phyloP scores from a whole-genome alignment of 1,140 invertebrate genomes.

The Colletes latitarsis region DNA sequence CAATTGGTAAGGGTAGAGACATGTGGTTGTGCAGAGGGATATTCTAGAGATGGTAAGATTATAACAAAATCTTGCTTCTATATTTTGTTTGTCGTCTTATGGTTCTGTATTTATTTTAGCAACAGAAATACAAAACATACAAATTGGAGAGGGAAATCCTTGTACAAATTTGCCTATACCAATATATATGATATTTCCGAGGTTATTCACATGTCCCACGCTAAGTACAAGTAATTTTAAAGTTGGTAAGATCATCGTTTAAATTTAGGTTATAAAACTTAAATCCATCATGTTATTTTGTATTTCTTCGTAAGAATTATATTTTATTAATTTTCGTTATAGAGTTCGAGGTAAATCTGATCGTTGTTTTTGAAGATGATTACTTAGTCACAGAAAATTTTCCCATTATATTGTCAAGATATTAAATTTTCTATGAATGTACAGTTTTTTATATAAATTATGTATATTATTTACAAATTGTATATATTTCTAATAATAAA shows the following conservation, averaged over 20 bases:
- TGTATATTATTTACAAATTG: slow-evolving; percentile 50
- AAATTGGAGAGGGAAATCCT: slow-evolving; percentile 97
- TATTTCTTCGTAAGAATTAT: neutral
- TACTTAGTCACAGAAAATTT: slow-evolving; percentile 98
- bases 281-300: neutral
- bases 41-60: slow-evolving; percentile 92
- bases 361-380: slow-evolving; percentile 96
- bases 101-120: slow-evolving; percentile 82
- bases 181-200: slow-evolving; percentile 97
- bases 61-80: neutral
- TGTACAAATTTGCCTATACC: slow-evolving; percentile 91
- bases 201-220: slow-evolving; percentile 97
- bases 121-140: slow-evolving; percentile 98
- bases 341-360: slow-evolving; percentile 98
- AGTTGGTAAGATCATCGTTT: slow-evolving; percentile 87
- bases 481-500: slow-evolving; percentile 55
- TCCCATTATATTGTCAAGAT: slow-evolving; percentile 89
- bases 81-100: neutral
- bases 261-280: neutral
- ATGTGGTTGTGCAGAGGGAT: slow-evolving; percentile 97
- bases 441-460: slow-evolving; percentile 52
- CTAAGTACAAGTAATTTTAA: slow-evolving; percentile 96
- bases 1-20: slow-evolving; percentile 97
- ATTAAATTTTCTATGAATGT: slow-evolving; percentile 67
- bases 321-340: slow-evolving; percentile 72